Evolutionary conservation across 2,888 invertebrate genomes (phyloP).

Genomic region (Eubasilissa splendida): DNA sequence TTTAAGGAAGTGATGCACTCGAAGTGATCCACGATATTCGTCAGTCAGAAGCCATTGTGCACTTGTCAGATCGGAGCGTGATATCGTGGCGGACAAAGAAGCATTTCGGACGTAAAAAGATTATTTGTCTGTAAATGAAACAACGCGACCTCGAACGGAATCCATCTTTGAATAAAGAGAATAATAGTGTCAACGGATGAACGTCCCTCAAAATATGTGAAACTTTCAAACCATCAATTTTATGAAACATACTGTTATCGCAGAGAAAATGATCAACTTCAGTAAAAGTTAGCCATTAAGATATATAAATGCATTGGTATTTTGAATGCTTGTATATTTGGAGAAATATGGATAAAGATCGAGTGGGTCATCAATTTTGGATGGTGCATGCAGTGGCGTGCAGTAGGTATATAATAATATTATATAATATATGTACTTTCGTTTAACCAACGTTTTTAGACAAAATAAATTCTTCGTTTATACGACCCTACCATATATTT

Average conservation of each 20-base stretch:
- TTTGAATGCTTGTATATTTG: background rate
- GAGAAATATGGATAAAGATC: no score
- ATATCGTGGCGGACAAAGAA: conserved; percentile 4
- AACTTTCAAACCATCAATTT: conserved; percentile 9
- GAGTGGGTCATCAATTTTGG: no score
- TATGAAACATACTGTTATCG: background rate
- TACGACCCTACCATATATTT: no score
- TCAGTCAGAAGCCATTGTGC: background rate
- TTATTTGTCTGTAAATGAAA: conserved; percentile 19
- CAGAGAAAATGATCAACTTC: background rate
- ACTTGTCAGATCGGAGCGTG: conserved; percentile 4
- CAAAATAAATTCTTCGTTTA: no score
- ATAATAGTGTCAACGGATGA: conserved; percentile 1
- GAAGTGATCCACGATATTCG: background rate
- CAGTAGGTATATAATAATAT: no score
- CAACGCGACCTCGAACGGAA: conserved; percentile 16
- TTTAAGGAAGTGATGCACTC: no score
- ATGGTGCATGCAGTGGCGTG: no score
- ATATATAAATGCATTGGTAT: background rate
- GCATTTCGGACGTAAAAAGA: background rate
- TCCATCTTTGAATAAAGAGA: conserved; percentile 21
- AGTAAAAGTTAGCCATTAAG: background rate
- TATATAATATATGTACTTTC: no score
- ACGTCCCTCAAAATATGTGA: background rate
- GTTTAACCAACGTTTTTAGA: no score